Conservation (phyloP, 2,888 invertebrate genomes). For the Alloplasta piceator region DNA sequence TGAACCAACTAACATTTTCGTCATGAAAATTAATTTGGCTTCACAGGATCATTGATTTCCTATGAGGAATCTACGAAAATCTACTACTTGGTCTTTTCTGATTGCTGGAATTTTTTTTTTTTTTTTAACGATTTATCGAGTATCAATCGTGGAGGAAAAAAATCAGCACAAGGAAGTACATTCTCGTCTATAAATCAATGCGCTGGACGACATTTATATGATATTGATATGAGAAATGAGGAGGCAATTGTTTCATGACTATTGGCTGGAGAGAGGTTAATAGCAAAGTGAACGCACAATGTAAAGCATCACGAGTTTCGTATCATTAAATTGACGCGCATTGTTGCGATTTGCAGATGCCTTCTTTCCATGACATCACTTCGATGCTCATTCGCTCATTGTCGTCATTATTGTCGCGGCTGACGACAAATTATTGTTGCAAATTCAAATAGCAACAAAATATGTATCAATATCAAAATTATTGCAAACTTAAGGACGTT, state of each 20-base stretch:
- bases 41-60: too few species aligned
- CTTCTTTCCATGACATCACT: background rate
- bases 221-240: slow-evolving; percentile 19
- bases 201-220: slow-evolving; percentile 17
- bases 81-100: background rate
- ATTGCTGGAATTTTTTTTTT: slow-evolving; percentile 6
- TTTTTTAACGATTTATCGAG: background rate
- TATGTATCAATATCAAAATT: too few species aligned
- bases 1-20: background rate
- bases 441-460: background rate
- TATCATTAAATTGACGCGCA: slow-evolving; percentile 32
- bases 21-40: background rate
- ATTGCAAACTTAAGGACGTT: too few species aligned
- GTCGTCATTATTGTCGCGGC: slow-evolving; percentile 5
- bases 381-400: background rate
- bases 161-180: slow-evolving; percentile 25
- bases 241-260: slow-evolving; percentile 70
- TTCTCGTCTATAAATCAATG: slow-evolving; percentile 22
- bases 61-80: too few species aligned
- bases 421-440: background rate
- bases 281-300: slow-evolving; percentile 68
- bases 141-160: background rate
- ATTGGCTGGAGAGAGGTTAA: slow-evolving; percentile 77
- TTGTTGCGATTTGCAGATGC: slow-evolving; percentile 5
- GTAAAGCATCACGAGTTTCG: slow-evolving; percentile 25